Evolutionary conservation across 1,140 invertebrate species (phyloP), one percentile per base, ranked within the genome.

Genomic region (Microplitis demolitor): DNA sequence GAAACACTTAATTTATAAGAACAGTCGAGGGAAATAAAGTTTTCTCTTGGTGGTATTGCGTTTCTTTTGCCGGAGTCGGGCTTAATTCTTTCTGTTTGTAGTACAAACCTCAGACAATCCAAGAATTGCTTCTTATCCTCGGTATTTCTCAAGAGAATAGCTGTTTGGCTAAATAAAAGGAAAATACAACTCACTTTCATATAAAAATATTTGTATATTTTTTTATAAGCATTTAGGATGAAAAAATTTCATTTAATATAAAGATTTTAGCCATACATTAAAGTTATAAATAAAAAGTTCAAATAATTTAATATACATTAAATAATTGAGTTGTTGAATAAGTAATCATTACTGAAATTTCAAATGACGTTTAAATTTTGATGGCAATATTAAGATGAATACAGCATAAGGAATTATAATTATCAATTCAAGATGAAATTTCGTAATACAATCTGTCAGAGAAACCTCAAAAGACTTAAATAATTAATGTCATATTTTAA

Each of bases 121-220:
- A 61, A 58, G 71, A 74, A 79, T 78, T 79, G 77, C 70, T 74
- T 79, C 75, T 70, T 75, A 62, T 56, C 68, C 73, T 71, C 58
- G 39, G 74, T 79, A 79, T 80, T 80, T 79, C 78, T 79, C 78
- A 16, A 53, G 78, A 73, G 79, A 78, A 51, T 66, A 14, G 24
- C 37, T 16, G 8, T 11, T 45, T 13, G 34, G 13, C 14, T 16
- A 66, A 62, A 58, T 50, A 71, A n/a, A 54, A 64, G 11, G n/a
- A 24, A 68, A 24, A 45, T 31, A 37, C 50, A 72, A 67, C 53
- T 16, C 39, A 45, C 39, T 33, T 61, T 61, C 53, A 51, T 54
- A 60, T 67, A 58, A 34, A 66, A 66, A 45, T 39, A 45, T 45
- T 45, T 45, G 11, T 6, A 45, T 45, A 24, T 24, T 2, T 45